Percentiles rank a stretch among this genome's conserved stretches.
These are phyloP conservation scores for Stichopus horrens DNA, from an alignment of 53 echinoderm and acorn worm species.

Conservation along the genomic window DNA sequence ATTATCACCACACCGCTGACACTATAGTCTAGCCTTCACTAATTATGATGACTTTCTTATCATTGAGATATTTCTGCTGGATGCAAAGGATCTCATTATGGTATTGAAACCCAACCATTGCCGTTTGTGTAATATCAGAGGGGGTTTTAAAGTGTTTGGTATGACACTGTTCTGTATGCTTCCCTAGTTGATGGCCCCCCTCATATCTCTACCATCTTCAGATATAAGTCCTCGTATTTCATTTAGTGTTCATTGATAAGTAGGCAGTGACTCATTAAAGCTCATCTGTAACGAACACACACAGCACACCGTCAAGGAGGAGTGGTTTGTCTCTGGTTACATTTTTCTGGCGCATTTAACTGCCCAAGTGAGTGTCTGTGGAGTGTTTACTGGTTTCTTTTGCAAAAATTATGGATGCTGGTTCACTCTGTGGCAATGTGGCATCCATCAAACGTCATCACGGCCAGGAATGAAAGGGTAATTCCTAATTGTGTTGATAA, in stretches of 20 bases:
- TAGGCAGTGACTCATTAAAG: not conserved
- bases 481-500: slow-evolving; percentile 21
- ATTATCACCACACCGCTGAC: too few species aligned
- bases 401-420: not conserved
- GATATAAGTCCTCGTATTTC: not conserved
- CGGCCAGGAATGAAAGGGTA: not conserved
- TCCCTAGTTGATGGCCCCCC: not conserved
- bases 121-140: not conserved
- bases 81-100: not conserved
- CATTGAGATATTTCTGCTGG: not conserved
- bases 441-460: not conserved
- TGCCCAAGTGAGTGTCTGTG: slow-evolving; percentile 31
- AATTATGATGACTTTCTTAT: not conserved
- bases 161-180: not conserved
- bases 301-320: not conserved
- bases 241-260: not conserved
- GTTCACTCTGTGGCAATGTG: not conserved
- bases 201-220: not conserved
- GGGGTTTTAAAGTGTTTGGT: not conserved
- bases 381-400: slow-evolving; percentile 25
- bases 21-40: too few species aligned
- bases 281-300: not conserved
- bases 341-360: not conserved
- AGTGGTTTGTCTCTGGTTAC: slow-evolving; percentile 21
- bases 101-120: not conserved